Evolutionary conservation across 2,797 vertebrate species (phyloP), one percentile per base, ranked within the genome.

Genomic region (Sebastes itinus): DNA sequence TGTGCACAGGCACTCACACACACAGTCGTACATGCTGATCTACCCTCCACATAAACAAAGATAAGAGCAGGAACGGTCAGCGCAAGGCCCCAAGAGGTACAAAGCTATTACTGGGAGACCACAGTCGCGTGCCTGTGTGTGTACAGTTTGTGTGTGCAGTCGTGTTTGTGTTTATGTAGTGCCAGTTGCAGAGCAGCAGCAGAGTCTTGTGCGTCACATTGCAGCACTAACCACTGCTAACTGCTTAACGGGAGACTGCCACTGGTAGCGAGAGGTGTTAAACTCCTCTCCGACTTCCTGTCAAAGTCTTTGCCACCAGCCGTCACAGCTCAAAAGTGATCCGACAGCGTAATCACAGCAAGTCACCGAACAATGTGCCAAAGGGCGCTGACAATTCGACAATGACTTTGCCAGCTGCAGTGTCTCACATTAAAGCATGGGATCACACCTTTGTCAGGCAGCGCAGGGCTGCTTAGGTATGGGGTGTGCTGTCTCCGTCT

Each of bases 11-110:
- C 80, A 42, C 74, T 67, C 85, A 64, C 83, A 54, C 52, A 83
- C 85, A 75, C 80, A 82, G 72, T 64, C 28, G 76, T 80, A 85
- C 92, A 85, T 60, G 74, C 96, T 94, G 96, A 96, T 97, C 97
- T 96, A 93, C 91, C 96, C 94, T 94, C 92, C 93, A 91, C 95
- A 93, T 97, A 98, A 98, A 97, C 97, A 97, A 95, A 97, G 96
- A 97, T 97, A 97, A 97, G 94, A 94, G 92, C 64, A 94, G 95
- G 95, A 95, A 94, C 92, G 92, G 96, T 93, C 94, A 84, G 90
- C 80, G 75, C 87, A 81, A 92, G 89, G 93, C 92, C 95, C 93
- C 87, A 82, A 85, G 94, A 92, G 92, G 90, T 85, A 89, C 94
- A 87, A 84, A 89, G 92, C 91, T 87, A 89, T 96, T 96, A 92